These are phyloP conservation scores for Lethenteron reissneri DNA, from an alignment of 2,113 vertebrate species.

Conservation along the genomic window DNA sequence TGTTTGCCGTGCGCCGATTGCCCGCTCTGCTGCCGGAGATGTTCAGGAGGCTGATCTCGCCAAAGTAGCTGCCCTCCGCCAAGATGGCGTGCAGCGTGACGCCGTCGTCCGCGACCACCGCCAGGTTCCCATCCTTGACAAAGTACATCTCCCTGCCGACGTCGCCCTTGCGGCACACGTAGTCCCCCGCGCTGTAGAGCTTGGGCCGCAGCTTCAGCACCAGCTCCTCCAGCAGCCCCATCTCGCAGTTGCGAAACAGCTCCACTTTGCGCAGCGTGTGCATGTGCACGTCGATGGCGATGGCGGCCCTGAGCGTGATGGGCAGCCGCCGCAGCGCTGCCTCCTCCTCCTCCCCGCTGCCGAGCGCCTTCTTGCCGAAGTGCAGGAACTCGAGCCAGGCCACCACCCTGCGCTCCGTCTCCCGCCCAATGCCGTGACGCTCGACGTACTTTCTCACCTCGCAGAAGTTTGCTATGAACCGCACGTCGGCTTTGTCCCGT, in stretches of 20 bases:
- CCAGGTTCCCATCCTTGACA: constrained; percentile 55
- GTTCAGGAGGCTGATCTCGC: constrained; percentile 83
- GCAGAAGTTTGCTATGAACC: constrained; percentile 47
- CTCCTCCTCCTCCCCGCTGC: constrained; percentile 21
- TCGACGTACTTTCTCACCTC: constrained; percentile 46
- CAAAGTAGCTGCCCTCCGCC: constrained; percentile 62
- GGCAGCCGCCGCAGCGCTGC: constrained; percentile 43
- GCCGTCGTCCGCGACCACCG: constrained; percentile 64
- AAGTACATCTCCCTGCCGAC: constrained; percentile 82
- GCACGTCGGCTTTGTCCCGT: constrained; percentile 29
- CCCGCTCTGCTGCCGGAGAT: constrained; percentile 64
- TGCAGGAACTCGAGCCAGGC: constrained; percentile 63
- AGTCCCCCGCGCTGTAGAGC: constrained; percentile 63
- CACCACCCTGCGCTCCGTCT: constrained; percentile 21
- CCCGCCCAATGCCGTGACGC: constrained; percentile 18
- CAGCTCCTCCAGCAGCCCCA: constrained; percentile 49
- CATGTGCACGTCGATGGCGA: constrained; percentile 54
- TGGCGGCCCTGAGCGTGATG: constrained; percentile 36
- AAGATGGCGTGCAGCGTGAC: constrained; percentile 46
- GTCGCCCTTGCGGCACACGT: constrained; percentile 64
- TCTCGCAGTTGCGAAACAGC: constrained; percentile 65
- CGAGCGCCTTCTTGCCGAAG: constrained; percentile 52
- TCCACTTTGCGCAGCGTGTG: constrained; percentile 54
- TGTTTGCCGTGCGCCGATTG: constrained; percentile 72
- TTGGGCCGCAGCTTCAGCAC: constrained; percentile 61